A percentile compares a stretch with the other conserved stretches of the same genome.
Conservation (phyloP, 2,113 vertebrate species). For the Bambusicola thoracicus region DNA sequence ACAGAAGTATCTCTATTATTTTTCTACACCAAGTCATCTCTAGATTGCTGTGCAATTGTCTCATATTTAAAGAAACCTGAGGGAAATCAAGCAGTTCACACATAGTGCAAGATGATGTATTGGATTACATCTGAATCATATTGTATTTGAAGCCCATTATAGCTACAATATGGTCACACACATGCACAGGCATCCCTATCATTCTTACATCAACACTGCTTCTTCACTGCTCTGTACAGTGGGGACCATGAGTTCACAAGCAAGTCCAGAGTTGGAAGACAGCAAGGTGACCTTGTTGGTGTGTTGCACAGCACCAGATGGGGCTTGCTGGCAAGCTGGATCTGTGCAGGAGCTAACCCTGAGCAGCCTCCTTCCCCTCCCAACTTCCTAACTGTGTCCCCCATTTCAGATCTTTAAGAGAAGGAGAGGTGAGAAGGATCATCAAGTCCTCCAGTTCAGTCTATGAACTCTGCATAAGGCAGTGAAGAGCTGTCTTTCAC, state of each 20-base stretch:
- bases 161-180: not conserved
- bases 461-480: not conserved
- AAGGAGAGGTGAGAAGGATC: not conserved
- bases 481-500: not conserved
- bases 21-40: conserved; percentile 13
- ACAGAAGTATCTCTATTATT: conserved; percentile 36
- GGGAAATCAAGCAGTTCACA: conserved; percentile 27
- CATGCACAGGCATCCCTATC: not conserved
- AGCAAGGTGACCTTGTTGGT: not conserved
- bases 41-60: not conserved
- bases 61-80: conserved; percentile 31
- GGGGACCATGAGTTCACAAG: not conserved
- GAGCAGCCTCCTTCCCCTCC: not conserved
- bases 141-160: not conserved
- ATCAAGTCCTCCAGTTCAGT: not conserved
- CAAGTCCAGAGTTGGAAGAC: not conserved
- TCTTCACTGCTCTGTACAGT: not conserved
- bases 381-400: not conserved
- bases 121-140: not conserved
- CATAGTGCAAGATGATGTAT: not conserved
- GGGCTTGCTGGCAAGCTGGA: not conserved
- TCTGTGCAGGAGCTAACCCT: accelerated
- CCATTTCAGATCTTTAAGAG: not conserved
- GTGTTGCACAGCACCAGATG: not conserved
- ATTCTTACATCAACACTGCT: not conserved